phyloP scores from a whole-genome alignment of 2,113 vertebrate genomes.

The Nyctereutes procyonoides region DNA sequence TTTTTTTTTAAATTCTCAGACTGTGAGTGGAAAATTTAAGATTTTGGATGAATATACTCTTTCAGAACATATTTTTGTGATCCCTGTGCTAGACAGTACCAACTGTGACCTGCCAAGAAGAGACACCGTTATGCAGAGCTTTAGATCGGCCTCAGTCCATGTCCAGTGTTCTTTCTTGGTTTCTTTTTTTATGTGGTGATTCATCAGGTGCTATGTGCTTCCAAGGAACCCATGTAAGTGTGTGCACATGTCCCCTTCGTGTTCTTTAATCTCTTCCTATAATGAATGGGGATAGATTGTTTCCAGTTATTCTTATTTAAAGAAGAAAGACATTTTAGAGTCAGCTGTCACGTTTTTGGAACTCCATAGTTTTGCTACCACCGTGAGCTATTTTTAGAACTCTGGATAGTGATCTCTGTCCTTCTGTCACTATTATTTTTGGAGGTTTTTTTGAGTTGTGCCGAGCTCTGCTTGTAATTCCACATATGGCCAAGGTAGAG shows the following conservation, averaged over 20 bases:
- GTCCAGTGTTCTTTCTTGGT: background rate
- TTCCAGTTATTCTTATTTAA: background rate
- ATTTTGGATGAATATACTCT: background rate
- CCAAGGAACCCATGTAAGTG: background rate
- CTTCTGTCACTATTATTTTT: background rate
- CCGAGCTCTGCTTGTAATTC: background rate
- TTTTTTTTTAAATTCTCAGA: background rate
- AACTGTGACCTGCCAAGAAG: background rate
- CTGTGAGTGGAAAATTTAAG: constrained; percentile 28
- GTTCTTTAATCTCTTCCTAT: background rate
- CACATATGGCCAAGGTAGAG: background rate
- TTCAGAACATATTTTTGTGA: background rate
- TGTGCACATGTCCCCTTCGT: background rate
- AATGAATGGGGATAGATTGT: constrained; percentile 12
- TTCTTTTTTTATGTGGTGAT: constrained; percentile 57
- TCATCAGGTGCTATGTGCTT: constrained; percentile 21
- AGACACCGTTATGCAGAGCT: background rate
- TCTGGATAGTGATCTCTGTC: background rate
- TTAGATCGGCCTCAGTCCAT: rapidly evolving
- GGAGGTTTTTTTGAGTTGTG: background rate
- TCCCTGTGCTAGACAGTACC: background rate
- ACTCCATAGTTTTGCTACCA: background rate
- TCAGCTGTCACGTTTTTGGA: constrained; percentile 1
- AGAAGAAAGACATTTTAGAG: constrained; percentile 18
- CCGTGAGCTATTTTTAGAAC: background rate